These are phyloP conservation scores for Zosterops japonicus DNA, from an alignment of 2,113 vertebrate species.

Conservation along the genomic window DNA sequence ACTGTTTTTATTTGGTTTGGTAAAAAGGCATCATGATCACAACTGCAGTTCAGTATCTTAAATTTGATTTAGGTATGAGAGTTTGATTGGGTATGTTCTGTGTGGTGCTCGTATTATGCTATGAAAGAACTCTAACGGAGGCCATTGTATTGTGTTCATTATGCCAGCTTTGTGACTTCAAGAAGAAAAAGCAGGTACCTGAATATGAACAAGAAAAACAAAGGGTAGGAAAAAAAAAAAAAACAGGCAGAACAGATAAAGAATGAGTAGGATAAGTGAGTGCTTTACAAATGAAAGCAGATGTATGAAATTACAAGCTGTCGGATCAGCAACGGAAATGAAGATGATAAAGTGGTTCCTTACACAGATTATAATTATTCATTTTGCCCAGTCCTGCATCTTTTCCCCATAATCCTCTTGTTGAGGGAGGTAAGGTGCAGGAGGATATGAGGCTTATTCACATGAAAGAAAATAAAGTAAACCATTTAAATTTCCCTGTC, in stretches of 20 bases:
- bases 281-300: conserved; percentile 94
- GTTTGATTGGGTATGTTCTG: conserved; percentile 25
- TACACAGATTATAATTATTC: conserved; percentile 89
- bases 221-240: conserved; percentile 62
- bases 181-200: conserved; percentile 64
- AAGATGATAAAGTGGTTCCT: conserved; percentile 90
- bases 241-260: conserved; percentile 66
- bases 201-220: conserved; percentile 70
- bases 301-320: conserved; percentile 96
- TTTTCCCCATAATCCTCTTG: conserved; percentile 70
- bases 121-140: conserved; percentile 39
- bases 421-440: conserved; percentile 26
- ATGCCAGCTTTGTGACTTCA: conserved; percentile 58
- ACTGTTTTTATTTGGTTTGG: conserved; percentile 42
- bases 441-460: conserved; percentile 56
- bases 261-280: conserved; percentile 82
- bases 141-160: conserved; percentile 45
- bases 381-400: conserved; percentile 78
- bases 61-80: neutral
- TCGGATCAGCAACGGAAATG: conserved; percentile 89
- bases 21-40: conserved; percentile 7
- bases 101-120: conserved; percentile 1
- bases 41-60: conserved; percentile 16
- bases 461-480: conserved; percentile 53
- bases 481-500: conserved; percentile 49